phyloP scores from a whole-genome alignment of 2,113 vertebrate species.

The Periophthalmodon schlosseri region DNA sequence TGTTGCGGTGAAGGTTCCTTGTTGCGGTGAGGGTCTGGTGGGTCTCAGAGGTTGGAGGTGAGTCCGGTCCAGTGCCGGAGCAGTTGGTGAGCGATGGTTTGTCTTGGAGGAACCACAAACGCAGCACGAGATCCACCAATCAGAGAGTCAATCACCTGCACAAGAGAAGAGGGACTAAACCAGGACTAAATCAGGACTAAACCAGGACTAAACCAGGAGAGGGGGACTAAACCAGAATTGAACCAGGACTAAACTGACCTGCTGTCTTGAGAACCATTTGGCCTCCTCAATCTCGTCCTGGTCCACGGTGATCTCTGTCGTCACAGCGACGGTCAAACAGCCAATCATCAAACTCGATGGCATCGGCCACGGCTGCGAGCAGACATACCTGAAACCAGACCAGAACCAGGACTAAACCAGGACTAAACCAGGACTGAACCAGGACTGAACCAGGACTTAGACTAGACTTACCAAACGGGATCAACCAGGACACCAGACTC shows the following conservation, averaged over 20 bases:
- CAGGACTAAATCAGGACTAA: not conserved
- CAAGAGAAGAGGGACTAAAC: not conserved
- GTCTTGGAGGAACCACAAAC: constrained; percentile 84
- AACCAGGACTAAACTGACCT: constrained; percentile 69
- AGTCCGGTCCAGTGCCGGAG: constrained; percentile 89
- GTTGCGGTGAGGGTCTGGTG: not conserved
- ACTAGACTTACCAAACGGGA: constrained; percentile 87
- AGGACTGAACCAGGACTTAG: constrained; percentile 84
- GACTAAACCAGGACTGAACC: too few relatives aligned
- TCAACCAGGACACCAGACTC: constrained; percentile 89
- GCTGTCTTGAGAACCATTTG: constrained; percentile 90
- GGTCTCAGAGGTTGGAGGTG: constrained; percentile 75
- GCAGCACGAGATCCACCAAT: constrained; percentile 70
- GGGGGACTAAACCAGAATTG: not conserved
- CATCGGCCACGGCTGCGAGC: constrained; percentile 95
- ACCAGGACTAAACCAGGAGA: not conserved
- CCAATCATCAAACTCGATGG: constrained; percentile 96
- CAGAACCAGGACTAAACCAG: not conserved
- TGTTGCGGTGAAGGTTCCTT: too few relatives aligned
- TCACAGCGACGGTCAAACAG: constrained; percentile 86
- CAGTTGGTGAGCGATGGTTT: constrained; percentile 88
- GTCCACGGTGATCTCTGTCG: constrained; percentile 91
- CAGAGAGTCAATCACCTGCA: constrained; percentile 83
- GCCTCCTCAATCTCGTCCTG: constrained; percentile 94
- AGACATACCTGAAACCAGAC: constrained; percentile 75